These are phyloP conservation scores for Norana najaformis DNA, from an alignment of 2,888 invertebrate genomes.

Conservation along the genomic window DNA sequence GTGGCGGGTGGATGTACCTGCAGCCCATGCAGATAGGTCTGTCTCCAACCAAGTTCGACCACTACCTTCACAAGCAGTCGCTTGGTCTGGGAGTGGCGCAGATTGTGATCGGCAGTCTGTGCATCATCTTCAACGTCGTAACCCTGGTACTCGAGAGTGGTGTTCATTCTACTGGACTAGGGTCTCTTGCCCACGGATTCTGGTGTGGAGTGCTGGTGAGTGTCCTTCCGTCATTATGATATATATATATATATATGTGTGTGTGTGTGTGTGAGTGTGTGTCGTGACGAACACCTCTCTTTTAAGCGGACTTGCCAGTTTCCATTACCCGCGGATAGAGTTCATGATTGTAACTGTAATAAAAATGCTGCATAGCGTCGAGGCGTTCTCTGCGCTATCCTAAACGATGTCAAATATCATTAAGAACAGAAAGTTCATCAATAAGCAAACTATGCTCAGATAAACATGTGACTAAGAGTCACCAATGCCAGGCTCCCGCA, in stretches of 20 bases:
- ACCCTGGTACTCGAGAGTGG: not conserved
- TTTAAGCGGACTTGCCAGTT: too few relatives aligned
- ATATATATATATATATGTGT: not conserved
- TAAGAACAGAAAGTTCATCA: too few relatives aligned
- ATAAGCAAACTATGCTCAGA: too few relatives aligned
- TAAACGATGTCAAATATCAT: too few relatives aligned
- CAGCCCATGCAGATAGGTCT: not conserved
- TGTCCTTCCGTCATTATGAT: not conserved
- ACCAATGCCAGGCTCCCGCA: too few relatives aligned
- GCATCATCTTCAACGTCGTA: not conserved
- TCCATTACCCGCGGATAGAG: too few relatives aligned
- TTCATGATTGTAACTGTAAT: too few relatives aligned
- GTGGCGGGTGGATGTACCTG: not conserved
- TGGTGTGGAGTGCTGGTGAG: not conserved
- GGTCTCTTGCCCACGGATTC: not conserved
- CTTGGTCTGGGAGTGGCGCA: not conserved
- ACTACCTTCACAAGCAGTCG: conserved; percentile 13
- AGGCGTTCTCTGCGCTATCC: too few relatives aligned
- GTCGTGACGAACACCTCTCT: too few relatives aligned
- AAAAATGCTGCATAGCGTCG: too few relatives aligned
- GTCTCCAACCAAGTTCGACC: not conserved
- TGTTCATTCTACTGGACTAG: not conserved
- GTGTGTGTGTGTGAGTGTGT: too few relatives aligned
- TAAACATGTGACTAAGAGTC: too few relatives aligned
- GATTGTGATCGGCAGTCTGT: not conserved